Base-by-base conservation (phyloP, 30 jellyfish, hydroid and myxozoan genomes). In the Euphysa ruthae region DNA sequence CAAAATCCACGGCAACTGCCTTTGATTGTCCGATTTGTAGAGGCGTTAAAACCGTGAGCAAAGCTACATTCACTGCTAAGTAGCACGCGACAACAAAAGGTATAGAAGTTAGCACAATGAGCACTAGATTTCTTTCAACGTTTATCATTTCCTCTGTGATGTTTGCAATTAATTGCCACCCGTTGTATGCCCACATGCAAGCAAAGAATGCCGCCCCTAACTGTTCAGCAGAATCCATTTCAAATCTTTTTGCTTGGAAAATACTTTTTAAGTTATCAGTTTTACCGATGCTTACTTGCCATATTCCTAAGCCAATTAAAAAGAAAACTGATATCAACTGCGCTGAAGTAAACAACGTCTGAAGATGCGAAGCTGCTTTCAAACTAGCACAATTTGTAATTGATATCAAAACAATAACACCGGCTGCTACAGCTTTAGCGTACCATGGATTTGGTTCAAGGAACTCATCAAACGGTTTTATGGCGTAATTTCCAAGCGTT, bases 171-270 rank as follows among this genome's bases (percentile, higher is more conserved):
- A 69, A 22, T 19, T 83, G 63, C 93, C 93, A 78, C 4, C 93
- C 93, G 60, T 78, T 84, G 38, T 57, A 78, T 43, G 93, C 61
- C 93, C 93, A 78, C 16, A 78, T 14, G 30, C 84, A 83, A 33
- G 58, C 61, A 61, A 55, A 78, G 20, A 78, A 56, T 6, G 93
- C 93, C 6, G 62, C 62, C 5, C 74, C 74, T 25, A 27, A 15
- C 14, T 15, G 27, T 15, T 12, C 16, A 52, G 65, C n/a, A n/a
- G n/a, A n/a, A n/a, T n/a, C n/a, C n/a, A n/a, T n/a, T n/a, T n/a
- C n/a, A 38, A 38, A 38, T 8, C 52, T 38, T 38, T 12, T 38
- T n/a, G 34, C 49, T 10, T 49, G 61, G 50, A 78, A 78, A 71
- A 78, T 66, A 5, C 43, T 32, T 16, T 55, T 34, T 29, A 78